phyloP scores from a whole-genome alignment of 2,797 vertebrate genomes.

The Alectoris magna region DNA sequence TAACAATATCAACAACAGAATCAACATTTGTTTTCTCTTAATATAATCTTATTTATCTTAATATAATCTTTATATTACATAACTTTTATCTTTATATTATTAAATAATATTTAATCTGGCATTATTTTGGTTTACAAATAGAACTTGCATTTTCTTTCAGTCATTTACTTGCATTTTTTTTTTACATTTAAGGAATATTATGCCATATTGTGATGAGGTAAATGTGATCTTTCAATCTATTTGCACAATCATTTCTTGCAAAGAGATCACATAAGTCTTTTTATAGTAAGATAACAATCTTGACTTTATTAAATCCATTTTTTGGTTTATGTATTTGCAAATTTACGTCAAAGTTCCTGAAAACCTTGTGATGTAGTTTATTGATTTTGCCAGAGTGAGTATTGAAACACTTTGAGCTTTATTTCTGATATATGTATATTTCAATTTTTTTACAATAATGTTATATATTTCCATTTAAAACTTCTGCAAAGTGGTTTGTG shows the following conservation, averaged over 20 bases:
- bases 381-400: background rate
- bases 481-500: background rate
- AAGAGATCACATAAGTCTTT: background rate
- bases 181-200: background rate
- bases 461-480: background rate
- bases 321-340: background rate
- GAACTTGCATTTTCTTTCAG: background rate
- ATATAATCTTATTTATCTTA: background rate
- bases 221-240: background rate
- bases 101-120: background rate
- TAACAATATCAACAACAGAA: background rate
- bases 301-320: background rate
- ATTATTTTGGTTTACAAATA: background rate
- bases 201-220: background rate
- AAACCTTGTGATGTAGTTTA: background rate
- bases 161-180: background rate
- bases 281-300: background rate
- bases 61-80: no score
- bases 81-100: no score
- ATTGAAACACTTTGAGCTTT: background rate
- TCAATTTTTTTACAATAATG: background rate
- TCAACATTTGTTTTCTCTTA: background rate
- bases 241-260: background rate
- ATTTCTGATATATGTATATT: background rate
- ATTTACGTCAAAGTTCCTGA: background rate